Percentiles rank a stretch among this genome's conserved stretches.
Conservation (phyloP, 2,888 invertebrate genomes). For the Drosophila affinis region DNA sequence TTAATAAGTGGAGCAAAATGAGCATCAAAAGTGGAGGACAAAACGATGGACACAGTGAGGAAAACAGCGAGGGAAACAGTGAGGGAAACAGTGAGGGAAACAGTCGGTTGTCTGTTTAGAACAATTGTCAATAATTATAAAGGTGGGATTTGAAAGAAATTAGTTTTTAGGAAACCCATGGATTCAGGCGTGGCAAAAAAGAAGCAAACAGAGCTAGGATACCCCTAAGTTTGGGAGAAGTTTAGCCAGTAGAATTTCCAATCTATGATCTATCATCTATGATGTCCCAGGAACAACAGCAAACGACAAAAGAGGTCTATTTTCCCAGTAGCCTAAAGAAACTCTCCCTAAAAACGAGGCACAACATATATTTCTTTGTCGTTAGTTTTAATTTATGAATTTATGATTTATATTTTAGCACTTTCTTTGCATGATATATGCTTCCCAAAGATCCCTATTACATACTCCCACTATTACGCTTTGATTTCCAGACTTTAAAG, state of each 20-base stretch:
- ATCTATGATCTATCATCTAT: no score
- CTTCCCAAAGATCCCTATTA: neutral
- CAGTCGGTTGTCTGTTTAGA: conserved; percentile 12
- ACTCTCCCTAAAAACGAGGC: no score
- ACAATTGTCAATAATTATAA: conserved; percentile 65
- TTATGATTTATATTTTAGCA: no score
- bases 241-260: no score
- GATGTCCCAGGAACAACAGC: no score
- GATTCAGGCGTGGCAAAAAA: neutral
- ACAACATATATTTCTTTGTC: no score
- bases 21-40: neutral
- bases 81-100: neutral
- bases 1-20: conserved; percentile 55
- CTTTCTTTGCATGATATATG: no score
- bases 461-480: neutral
- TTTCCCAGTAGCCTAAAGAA: no score
- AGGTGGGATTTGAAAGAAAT: conserved; percentile 26
- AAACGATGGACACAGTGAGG: neutral
- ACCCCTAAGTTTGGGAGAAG: neutral
- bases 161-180: neutral
- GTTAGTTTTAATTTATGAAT: no score
- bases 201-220: neutral
- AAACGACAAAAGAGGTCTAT: neutral
- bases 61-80: neutral
- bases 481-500: neutral